Percentiles rank a stretch among this genome's conserved stretches.
phyloP scores from a whole-genome alignment of 2,113 vertebrate genomes.

The Lipotes vexillifer region DNA sequence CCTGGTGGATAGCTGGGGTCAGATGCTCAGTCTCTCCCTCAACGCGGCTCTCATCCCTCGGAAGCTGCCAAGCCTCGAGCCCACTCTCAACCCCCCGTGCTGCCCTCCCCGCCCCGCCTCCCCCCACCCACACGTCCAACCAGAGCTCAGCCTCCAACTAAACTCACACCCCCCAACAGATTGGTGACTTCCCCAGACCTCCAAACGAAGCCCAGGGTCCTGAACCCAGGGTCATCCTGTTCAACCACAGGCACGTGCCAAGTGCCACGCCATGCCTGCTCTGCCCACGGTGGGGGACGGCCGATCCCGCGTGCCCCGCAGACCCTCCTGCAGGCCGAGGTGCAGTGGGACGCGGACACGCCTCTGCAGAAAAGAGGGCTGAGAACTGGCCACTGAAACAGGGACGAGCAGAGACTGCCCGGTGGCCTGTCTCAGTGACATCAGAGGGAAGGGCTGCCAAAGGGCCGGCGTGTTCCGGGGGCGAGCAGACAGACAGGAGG shows the following conservation, averaged over 20 bases:
- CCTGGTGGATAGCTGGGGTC: accelerated
- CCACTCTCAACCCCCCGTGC: not conserved
- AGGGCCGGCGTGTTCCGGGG: accelerated
- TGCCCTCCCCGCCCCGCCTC: too few species aligned
- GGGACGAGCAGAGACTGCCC: not conserved
- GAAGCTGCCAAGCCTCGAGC: not conserved
- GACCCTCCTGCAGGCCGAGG: not conserved
- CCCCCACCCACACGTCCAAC: too few species aligned
- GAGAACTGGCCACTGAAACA: not conserved
- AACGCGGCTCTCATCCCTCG: accelerated
- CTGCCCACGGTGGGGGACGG: not conserved
- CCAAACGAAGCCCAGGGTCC: not conserved
- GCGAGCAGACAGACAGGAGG: accelerated
- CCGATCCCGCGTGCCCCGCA: not conserved
- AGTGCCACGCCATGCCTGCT: accelerated
- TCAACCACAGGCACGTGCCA: not conserved
- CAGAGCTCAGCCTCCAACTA: not conserved
- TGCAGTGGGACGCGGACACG: accelerated
- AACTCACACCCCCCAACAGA: not conserved
- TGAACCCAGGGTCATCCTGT: accelerated
- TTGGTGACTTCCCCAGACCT: not conserved
- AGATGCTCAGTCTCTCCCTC: not conserved
- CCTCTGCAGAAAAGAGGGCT: not conserved
- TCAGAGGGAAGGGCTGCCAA: too few species aligned
- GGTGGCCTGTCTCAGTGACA: accelerated